phyloP scores from a whole-genome alignment of 2,797 vertebrate genomes.

The Pagetopsis macropterus region DNA sequence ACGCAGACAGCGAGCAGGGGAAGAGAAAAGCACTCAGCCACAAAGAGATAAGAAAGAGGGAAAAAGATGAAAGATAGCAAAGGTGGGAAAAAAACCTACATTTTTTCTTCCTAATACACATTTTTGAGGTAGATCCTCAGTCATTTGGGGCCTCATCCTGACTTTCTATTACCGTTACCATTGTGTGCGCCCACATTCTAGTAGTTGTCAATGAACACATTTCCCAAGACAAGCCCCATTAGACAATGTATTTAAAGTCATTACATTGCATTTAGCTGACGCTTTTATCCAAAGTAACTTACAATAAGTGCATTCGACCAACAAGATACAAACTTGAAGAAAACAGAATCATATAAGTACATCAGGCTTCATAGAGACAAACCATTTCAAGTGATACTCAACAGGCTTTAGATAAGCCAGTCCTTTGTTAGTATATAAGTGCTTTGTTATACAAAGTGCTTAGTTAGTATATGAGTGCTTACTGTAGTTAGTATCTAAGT shows the following conservation, averaged over 20 bases:
- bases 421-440: too few relatives aligned
- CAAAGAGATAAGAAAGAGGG: conserved; percentile 66
- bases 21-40: conserved; percentile 66
- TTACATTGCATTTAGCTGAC: too few relatives aligned
- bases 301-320: too few relatives aligned
- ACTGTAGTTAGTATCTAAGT: too few relatives aligned
- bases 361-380: too few relatives aligned
- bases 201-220: conserved; percentile 43
- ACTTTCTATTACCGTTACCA: conserved; percentile 42
- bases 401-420: too few relatives aligned
- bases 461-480: too few relatives aligned
- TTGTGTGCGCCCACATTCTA: conserved; percentile 15
- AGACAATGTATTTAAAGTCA: conserved; percentile 24
- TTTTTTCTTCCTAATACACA: conserved; percentile 56
- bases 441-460: too few relatives aligned
- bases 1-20: conserved; percentile 55
- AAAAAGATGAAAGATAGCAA: conserved; percentile 69
- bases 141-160: conserved; percentile 42
- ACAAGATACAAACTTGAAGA: too few relatives aligned
- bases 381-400: too few relatives aligned
- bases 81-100: conserved; percentile 53
- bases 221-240: conserved; percentile 21
- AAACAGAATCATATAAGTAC: too few relatives aligned
- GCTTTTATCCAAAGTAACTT: too few relatives aligned
- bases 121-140: conserved; percentile 43